These are phyloP conservation scores for Trissolcus brochymenae DNA, from an alignment of 2,888 invertebrate genomes.

Conservation along the genomic window DNA sequence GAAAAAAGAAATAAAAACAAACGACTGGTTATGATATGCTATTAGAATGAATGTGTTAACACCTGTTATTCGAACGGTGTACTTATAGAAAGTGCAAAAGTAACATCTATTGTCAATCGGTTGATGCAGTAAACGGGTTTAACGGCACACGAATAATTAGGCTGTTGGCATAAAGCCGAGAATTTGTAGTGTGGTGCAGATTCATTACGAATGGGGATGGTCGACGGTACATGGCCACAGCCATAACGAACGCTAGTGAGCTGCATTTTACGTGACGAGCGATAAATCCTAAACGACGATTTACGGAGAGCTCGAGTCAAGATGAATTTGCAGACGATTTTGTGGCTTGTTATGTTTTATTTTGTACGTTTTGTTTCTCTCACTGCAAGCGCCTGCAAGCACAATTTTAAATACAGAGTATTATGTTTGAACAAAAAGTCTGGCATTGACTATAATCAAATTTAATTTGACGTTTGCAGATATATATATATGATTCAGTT, in stretches of 20 bases:
- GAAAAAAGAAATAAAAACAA: background rate
- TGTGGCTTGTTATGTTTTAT: conserved; percentile 47
- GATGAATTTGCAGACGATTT: conserved; percentile 51
- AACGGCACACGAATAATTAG: conserved; percentile 74
- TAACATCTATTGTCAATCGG: conserved; percentile 68
- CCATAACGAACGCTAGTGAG: conserved; percentile 65
- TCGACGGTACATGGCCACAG: conserved; percentile 46
- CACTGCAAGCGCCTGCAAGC: too few species aligned
- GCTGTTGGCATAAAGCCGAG: conserved; percentile 72
- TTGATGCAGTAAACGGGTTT: conserved; percentile 72
- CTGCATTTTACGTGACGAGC: conserved; percentile 55
- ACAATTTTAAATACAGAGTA: too few species aligned
- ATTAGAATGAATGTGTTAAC: conserved; percentile 19
- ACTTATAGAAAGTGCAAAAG: conserved; percentile 60
- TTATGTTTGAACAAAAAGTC: too few species aligned
- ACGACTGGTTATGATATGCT: background rate
- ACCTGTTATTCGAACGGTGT: conserved; percentile 23
- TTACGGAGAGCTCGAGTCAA: conserved; percentile 43
- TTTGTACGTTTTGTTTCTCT: background rate
- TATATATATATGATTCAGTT: too few species aligned
- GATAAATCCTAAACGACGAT: conserved; percentile 62
- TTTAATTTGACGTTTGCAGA: too few species aligned
- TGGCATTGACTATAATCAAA: too few species aligned
- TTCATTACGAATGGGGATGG: conserved; percentile 63
- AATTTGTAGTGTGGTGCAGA: conserved; percentile 63